phyloP scores from a whole-genome alignment of 2,797 vertebrate species.

The Halcyon badia region DNA sequence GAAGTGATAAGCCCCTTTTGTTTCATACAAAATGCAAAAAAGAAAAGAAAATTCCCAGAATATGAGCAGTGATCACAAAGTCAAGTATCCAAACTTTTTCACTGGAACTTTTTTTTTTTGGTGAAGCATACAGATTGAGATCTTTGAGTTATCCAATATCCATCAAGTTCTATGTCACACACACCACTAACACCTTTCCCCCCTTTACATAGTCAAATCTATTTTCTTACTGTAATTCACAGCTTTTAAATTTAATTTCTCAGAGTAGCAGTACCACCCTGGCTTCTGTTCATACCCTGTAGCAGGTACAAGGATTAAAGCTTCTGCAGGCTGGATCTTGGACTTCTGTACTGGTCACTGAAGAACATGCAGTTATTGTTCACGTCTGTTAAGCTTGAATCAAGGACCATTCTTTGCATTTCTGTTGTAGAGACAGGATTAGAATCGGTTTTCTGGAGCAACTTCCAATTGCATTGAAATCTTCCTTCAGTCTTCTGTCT shows the following conservation, averaged over 20 bases:
- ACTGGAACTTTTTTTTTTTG: not conserved
- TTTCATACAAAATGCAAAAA: not conserved
- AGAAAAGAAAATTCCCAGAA: not conserved
- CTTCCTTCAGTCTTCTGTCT: not conserved
- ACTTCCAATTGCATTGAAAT: not conserved
- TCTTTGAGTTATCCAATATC: not conserved
- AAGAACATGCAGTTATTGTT: not conserved
- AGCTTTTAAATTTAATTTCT: not conserved
- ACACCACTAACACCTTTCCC: no score
- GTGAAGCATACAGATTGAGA: not conserved
- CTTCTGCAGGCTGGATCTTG: not conserved
- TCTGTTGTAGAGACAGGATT: not conserved
- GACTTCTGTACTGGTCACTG: not conserved
- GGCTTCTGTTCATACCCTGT: not conserved
- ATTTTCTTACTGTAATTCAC: not conserved
- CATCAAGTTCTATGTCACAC: not conserved
- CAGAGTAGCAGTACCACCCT: not conserved
- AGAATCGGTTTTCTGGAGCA: not conserved
- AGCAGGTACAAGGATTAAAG: not conserved
- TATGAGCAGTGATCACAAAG: not conserved
- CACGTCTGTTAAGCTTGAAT: not conserved
- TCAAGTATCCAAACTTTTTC: not conserved
- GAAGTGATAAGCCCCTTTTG: not conserved
- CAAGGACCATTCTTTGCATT: not conserved
- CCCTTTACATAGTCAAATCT: not conserved